Conservation (phyloP, 1,140 invertebrate species). For the Neotoxoptera formosana region DNA sequence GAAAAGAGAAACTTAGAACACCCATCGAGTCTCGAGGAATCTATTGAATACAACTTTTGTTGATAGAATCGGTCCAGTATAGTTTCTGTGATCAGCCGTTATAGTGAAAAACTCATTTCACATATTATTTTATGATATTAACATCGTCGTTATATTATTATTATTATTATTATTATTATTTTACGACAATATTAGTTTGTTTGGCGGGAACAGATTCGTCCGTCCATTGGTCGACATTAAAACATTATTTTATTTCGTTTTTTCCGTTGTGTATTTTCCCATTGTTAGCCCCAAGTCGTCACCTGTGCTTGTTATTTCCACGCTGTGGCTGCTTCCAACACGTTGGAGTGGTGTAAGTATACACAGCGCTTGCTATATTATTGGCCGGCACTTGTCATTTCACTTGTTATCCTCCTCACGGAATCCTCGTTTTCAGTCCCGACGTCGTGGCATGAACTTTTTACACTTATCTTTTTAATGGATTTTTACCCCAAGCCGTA, state of each 20-base stretch:
- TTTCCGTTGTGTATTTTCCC: background rate
- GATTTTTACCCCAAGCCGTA: background rate
- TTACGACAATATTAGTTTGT: background rate
- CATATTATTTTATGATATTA: background rate
- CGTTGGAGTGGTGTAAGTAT: background rate
- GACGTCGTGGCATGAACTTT: background rate
- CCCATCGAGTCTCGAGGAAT: background rate
- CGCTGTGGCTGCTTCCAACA: background rate
- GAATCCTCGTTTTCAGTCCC: background rate
- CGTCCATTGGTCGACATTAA: background rate
- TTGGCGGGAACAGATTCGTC: background rate
- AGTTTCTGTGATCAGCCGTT: background rate
- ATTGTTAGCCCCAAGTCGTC: background rate
- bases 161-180: no score
- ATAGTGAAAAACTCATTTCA: background rate
- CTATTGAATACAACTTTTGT: background rate
- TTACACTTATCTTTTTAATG: slow-evolving; percentile 11
- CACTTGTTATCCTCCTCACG: background rate
- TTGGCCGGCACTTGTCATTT: slow-evolving; percentile 10
- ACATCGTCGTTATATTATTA: no score
- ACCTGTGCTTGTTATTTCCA: background rate
- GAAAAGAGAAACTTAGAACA: background rate
- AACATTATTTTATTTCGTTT: background rate
- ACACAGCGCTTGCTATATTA: background rate
- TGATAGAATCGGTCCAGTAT: background rate